These are phyloP conservation scores for Mobula hypostoma DNA, from an alignment of 2,113 vertebrate species.

Conservation along the genomic window DNA sequence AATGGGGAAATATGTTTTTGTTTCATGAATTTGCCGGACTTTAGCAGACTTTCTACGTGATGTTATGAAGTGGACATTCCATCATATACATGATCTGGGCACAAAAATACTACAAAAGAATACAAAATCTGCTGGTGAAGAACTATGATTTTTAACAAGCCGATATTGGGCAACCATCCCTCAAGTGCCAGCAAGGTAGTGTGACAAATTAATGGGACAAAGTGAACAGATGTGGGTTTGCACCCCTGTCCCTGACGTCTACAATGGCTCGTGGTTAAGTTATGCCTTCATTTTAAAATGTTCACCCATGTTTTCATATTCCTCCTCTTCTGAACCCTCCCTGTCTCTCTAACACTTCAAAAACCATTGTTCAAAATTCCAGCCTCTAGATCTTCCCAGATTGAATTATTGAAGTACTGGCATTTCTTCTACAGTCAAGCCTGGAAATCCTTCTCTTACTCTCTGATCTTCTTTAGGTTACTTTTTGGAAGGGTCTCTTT, in stretches of 20 bases:
- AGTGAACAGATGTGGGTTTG: background rate
- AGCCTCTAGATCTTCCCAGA: too few species aligned
- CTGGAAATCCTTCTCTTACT: too few species aligned
- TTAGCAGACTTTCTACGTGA: background rate
- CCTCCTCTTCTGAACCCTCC: too few species aligned
- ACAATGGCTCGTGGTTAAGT: background rate
- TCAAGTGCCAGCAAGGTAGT: background rate
- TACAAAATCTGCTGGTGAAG: background rate
- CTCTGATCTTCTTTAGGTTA: too few species aligned
- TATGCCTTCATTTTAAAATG: too few species aligned
- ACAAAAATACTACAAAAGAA: background rate
- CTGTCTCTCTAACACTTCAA: too few species aligned
- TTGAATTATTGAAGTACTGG: too few species aligned
- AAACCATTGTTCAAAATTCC: too few species aligned
- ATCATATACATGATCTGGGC: background rate
- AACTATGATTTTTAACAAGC: background rate
- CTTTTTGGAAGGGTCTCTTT: too few species aligned
- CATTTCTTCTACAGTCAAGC: too few species aligned
- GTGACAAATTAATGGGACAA: background rate
- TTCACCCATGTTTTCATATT: too few species aligned
- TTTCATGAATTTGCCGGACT: background rate
- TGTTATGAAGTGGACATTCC: background rate
- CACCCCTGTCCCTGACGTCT: background rate
- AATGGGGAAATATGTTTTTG: background rate
- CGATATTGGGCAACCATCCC: background rate